Evolutionary conservation across 2,888 invertebrate genomes (phyloP), one percentile per base, ranked within the genome.

Genomic region (Fissipunctia ypsillon): DNA sequence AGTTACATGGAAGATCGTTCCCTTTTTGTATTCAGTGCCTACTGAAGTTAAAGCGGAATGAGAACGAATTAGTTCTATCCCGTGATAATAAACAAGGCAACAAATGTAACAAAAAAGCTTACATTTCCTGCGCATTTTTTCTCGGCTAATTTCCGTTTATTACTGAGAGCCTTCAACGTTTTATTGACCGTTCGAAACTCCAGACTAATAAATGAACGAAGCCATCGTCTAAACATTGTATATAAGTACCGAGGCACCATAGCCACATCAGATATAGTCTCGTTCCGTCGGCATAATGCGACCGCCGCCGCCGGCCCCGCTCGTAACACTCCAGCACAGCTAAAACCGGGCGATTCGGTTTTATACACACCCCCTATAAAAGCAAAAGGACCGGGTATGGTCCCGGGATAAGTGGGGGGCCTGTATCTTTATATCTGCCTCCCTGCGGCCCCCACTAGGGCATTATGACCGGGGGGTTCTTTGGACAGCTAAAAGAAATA

Each of bases 401-500:
- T 94, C 94, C 87, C 94, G 91, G 94, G 95, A 95, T 95, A 95
- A 96, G 95, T 95, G 95, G 96, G 95, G 95, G 94, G 93, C 88
- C 95, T 95, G 95, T 96, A 96, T 96, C 96, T 96, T 95, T 96
- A 96, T 96, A 96, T 96, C 95, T 95, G 93, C 94, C 95, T 92
- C 95, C 95, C 93, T 91, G 73, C 89, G 88, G 89, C 94, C 95
- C 92, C 91, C 91, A 90, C 91, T 90, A 90, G 93, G 94, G 94
- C 94, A 95, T 96, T 95, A 95, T 95, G 94, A 94, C 94, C 94
- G 95, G 95, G 95, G 93, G 95, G 95, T 94, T 94, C 95, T 95
- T 96, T 95, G 96, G 96, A 95, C 95, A 95, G 95, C 96, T 96
- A 95, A 96, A 95, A 96, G 96, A 96, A 96, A 96, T 96, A 96